Conservation (phyloP, 37 sponge, comb jelly and placozoan genomes). For the Bolinopsis microptera region DNA sequence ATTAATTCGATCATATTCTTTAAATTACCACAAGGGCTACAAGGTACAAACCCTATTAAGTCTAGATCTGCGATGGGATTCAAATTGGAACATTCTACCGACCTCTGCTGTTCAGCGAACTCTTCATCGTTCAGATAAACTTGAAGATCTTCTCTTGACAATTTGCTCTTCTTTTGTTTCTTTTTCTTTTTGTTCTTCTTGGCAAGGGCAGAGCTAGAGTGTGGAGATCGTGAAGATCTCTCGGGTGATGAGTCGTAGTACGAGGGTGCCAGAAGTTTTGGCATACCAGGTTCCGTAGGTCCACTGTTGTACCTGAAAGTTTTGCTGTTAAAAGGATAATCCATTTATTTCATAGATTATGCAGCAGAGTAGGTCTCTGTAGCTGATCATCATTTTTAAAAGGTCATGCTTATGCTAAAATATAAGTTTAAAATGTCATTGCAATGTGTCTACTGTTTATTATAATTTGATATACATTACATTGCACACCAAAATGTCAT, state of each 20-base stretch:
- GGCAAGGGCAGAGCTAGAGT: not conserved
- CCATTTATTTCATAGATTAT: no score
- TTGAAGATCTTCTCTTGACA: slow-evolving; percentile 51
- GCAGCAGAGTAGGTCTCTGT: no score
- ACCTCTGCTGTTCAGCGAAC: slow-evolving; percentile 4
- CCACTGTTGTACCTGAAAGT: not conserved
- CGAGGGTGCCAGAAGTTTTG: slow-evolving; percentile 30
- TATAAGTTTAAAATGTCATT: not conserved
- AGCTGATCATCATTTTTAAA: not conserved
- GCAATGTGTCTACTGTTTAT: not conserved
- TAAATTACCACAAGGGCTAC: no score
- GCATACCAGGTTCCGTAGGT: not conserved
- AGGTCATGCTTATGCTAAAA: not conserved
- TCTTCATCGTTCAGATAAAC: slow-evolving; percentile 45
- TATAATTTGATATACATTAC: no score
- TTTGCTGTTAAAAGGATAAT: no score
- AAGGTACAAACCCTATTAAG: no score
- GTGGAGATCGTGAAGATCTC: not conserved
- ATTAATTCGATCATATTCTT: no score
- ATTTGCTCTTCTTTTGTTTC: slow-evolving; percentile 19
- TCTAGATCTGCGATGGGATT: no score
- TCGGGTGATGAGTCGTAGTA: slow-evolving; percentile 27
- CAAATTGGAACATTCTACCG: no score
- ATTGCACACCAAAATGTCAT: no score
- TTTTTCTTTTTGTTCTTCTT: slow-evolving; percentile 54